Conservation (phyloP, 2,797 vertebrate species). For the Anas flavirostris region DNA sequence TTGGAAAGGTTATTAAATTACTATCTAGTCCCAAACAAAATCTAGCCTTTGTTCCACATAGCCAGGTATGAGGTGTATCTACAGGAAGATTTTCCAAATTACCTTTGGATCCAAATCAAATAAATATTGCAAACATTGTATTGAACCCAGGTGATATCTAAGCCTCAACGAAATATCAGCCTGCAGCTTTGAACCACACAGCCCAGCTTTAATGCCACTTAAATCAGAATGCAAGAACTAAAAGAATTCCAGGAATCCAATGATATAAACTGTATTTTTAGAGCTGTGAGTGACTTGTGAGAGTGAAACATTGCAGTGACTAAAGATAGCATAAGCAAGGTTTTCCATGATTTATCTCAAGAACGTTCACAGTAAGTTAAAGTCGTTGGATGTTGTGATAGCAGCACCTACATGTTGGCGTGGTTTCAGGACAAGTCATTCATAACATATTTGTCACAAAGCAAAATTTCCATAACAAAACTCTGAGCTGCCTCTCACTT, state of each 20-base stretch:
- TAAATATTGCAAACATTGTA: conserved; percentile 77
- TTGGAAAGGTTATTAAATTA: conserved; percentile 67
- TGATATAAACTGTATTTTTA: conserved; percentile 96
- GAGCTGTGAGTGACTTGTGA: conserved; percentile 85
- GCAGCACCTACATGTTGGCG: conserved; percentile 64
- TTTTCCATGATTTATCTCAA: conserved; percentile 84
- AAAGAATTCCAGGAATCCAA: conserved; percentile 90
- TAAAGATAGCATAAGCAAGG: conserved; percentile 79
- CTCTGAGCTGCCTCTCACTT: conserved; percentile 1
- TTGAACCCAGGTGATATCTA: conserved; percentile 85
- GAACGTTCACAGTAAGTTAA: conserved; percentile 69
- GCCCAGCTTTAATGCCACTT: conserved; percentile 87
- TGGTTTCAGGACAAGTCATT: conserved; percentile 68
- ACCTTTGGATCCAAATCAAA: conserved; percentile 75
- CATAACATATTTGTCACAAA: conserved; percentile 73
- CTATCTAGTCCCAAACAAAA: conserved; percentile 61
- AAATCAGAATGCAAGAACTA: conserved; percentile 87
- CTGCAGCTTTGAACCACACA: conserved; percentile 78
- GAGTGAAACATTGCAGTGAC: conserved; percentile 75
- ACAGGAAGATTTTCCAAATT: conserved; percentile 67
- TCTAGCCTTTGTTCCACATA: conserved; percentile 65
- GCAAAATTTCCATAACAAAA: conserved; percentile 70
- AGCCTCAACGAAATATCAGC: conserved; percentile 78
- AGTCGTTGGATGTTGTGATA: conserved; percentile 69
- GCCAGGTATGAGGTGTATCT: conserved; percentile 78